A percentile compares a stretch with the other conserved stretches of the same genome.
Evolutionary conservation across 2,888 invertebrate genomes (phyloP).

Genomic region (Gastracanthus pulcherrimus): DNA sequence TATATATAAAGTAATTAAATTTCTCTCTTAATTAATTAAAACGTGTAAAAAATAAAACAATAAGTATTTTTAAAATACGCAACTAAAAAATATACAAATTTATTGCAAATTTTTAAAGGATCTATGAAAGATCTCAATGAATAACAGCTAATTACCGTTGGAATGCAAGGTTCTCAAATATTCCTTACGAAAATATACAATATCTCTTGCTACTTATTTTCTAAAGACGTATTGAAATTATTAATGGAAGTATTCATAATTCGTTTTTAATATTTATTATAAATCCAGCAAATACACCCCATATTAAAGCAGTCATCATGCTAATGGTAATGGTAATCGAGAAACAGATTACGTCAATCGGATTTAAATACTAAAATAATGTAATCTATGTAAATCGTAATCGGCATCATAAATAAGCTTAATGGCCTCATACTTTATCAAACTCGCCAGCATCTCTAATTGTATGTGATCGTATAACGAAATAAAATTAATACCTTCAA

Average conservation of each 20-base stretch:
- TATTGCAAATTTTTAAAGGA: too few relatives aligned
- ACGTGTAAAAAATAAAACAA: too few relatives aligned
- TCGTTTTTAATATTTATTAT: background rate
- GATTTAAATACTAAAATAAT: background rate
- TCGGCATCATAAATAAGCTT: constrained; percentile 8
- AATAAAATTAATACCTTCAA: constrained; percentile 7
- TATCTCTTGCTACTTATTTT: background rate
- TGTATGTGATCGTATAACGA: background rate
- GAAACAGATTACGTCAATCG: constrained; percentile 25
- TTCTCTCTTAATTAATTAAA: background rate
- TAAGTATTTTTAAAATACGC: too few relatives aligned
- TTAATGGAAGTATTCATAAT: too few relatives aligned
- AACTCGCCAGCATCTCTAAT: constrained; percentile 13
- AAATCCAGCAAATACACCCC: background rate
- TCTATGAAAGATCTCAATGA: background rate
- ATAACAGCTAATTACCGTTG: constrained; percentile 9
- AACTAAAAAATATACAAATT: too few relatives aligned
- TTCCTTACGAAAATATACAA: background rate
- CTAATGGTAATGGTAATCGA: background rate
- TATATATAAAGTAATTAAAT: background rate
- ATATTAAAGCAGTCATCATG: background rate
- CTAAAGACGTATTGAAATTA: constrained; percentile 9
- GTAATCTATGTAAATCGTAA: constrained; percentile 14
- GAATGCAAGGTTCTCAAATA: constrained; percentile 5
- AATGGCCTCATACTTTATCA: constrained; percentile 24